Percentiles rank a stretch among this genome's conserved stretches.
Evolutionary conservation across 2,888 invertebrate genomes (phyloP).

Genomic region (Chesias legatella): DNA sequence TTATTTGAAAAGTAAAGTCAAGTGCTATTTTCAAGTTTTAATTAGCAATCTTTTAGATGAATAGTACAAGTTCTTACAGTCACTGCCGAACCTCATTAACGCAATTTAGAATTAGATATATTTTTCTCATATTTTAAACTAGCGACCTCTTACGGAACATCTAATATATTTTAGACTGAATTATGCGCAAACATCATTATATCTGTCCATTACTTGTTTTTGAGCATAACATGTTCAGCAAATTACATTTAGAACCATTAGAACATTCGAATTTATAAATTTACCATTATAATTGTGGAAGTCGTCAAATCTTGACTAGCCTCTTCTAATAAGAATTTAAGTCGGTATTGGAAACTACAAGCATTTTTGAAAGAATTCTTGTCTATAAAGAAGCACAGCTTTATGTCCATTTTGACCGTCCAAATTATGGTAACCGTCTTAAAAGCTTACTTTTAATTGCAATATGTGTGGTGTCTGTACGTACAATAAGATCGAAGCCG

Average conservation of each 20-base stretch:
- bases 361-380: constrained; percentile 18
- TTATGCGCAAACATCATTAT: constrained; percentile 11
- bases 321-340: neutral
- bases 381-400: constrained; percentile 43
- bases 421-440: constrained; percentile 60
- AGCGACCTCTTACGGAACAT: neutral
- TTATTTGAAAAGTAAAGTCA: too few relatives aligned
- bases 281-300: too few relatives aligned
- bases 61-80: constrained; percentile 4
- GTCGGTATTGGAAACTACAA: neutral
- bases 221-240: constrained; percentile 8
- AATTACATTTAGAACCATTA: constrained; percentile 2
- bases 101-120: constrained; percentile 6
- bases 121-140: constrained; percentile 3
- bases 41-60: constrained; percentile 10
- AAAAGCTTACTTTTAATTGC: constrained; percentile 33
- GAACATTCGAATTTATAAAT: too few relatives aligned
- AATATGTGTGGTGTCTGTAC: too few relatives aligned
- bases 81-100: neutral
- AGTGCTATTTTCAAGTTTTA: constrained; percentile 9
- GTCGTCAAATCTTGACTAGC: neutral
- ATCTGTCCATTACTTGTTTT: constrained; percentile 20
- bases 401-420: constrained; percentile 60
- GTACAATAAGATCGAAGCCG: too few relatives aligned
- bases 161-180: constrained; percentile 1